Evolutionary conservation across 2,113 vertebrate species (phyloP).

Genomic region (Bubo bubo): DNA sequence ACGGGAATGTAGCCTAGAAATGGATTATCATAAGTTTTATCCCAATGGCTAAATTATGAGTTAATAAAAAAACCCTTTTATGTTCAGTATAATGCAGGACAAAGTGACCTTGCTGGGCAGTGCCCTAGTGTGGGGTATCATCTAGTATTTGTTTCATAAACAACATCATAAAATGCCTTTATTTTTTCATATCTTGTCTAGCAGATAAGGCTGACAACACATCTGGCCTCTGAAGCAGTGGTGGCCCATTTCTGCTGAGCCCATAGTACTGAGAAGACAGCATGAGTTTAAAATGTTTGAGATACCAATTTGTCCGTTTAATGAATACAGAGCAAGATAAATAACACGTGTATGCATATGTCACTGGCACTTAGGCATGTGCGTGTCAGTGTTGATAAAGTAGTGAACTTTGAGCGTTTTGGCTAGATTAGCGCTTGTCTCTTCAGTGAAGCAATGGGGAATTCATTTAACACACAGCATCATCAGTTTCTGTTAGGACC

Average conservation of each 20-base stretch:
- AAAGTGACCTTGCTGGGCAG: not conserved
- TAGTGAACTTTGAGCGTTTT: not conserved
- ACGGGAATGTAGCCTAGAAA: not conserved
- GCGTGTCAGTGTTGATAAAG: conserved; percentile 23
- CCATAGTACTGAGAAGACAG: not conserved
- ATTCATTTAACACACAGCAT: not conserved
- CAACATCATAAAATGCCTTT: not conserved
- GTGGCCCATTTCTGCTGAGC: not conserved
- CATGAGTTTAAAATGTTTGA: not conserved
- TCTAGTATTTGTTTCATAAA: not conserved
- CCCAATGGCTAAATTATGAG: not conserved
- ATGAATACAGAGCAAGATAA: conserved; percentile 45
- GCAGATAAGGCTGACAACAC: not conserved
- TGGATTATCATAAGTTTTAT: not conserved
- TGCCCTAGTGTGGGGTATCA: not conserved
- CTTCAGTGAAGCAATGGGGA: not conserved
- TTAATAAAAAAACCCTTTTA: not conserved
- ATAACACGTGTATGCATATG: conserved; percentile 33
- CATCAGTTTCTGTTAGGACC: not conserved
- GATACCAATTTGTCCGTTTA: conserved; percentile 43
- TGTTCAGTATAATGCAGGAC: not conserved
- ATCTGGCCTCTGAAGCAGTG: not conserved
- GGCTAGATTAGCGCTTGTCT: not conserved
- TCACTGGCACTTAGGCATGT: conserved; percentile 40
- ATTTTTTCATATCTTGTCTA: too few species aligned